Evolutionary conservation across 2,888 invertebrate genomes (phyloP), one percentile per base, ranked within the genome.

Genomic region (Bugula neritina): DNA sequence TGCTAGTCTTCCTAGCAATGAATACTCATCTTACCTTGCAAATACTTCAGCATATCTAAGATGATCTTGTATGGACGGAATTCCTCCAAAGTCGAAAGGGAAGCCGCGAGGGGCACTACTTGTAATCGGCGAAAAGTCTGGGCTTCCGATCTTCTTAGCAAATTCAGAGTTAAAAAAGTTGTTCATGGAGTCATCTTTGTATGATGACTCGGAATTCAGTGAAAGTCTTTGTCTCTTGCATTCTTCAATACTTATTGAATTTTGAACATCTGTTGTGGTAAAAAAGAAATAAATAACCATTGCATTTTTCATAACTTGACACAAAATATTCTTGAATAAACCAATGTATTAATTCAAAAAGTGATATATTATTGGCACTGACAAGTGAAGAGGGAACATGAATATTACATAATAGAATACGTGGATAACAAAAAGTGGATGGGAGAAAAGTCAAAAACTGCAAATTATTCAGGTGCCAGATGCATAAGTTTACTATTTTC

Each of bases 161-260:
- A 63, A 27, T 10, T 63, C 63, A 43, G 43, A 5, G 17, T 43
- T 43, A 29, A 31, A 31, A 31, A 27, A 25, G 5, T 3, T 31
- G 5, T 63, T 27, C 2, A 34, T 34, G 10, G 63, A 31, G 5
- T 63, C 63, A 63, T 63, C 63, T 34, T 63, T 63, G 31, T 13
- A 63, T 3, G 31, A 27, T 1, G 63, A 63, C 17, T 63, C 63
- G 3, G 63, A 27, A 63, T 27, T 63, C 10, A 63, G 21, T 3
- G 63, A 31, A n/a, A 63, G 63, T n/a, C 63, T 25, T 63, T 63
- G 63, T 63, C 63, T 63, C 27, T 63, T 63, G 63, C 34, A 31
- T 63, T 63, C 63, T 27, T 63, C 63, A 63, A 3, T 13, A 63
- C 5, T 27, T 25, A 63, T 63, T 25, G 63, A 63, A n/a, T 27